Conservation (phyloP, 2,888 invertebrate genomes). For the Drosophila atroscutellata region DNA sequence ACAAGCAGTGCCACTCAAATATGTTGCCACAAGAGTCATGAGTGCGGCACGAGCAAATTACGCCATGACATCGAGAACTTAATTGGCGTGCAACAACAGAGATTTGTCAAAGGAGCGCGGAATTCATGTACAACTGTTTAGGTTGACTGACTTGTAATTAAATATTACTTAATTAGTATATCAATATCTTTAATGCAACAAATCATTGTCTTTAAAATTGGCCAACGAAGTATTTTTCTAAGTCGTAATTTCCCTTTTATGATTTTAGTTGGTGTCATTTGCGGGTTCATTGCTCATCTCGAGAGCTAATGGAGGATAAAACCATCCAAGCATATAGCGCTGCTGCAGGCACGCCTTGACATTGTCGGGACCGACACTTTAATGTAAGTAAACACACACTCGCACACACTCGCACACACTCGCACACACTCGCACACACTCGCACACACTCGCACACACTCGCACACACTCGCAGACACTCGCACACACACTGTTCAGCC, state of each 20-base stretch:
- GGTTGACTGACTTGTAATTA: neutral
- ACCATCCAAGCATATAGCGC: constrained; percentile 5
- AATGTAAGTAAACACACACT: constrained; percentile 14
- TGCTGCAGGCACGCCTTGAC: constrained; percentile 48
- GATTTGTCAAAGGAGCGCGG: neutral
- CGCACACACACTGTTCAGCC: constrained; percentile 20
- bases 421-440: constrained; percentile 1
- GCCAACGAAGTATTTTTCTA: neutral
- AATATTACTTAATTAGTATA: neutral
- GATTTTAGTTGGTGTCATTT: constrained; percentile 12
- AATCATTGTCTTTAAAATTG: neutral
- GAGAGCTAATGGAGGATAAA: constrained; percentile 31
- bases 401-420: constrained; percentile 2
- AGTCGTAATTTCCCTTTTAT: neutral
- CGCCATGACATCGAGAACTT: constrained; percentile 29
- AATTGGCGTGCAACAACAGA: constrained; percentile 22
- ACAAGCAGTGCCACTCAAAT: constrained; percentile 44
- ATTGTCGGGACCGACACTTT: constrained; percentile 43
- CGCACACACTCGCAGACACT: constrained; percentile 1
- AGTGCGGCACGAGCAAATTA: constrained; percentile 14
- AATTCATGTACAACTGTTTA: neutral
- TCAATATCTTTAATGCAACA: neutral
- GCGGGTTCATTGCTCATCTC: constrained; percentile 34
- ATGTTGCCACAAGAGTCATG: constrained; percentile 35
- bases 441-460: constrained; percentile 5